Evolutionary conservation across 2,888 invertebrate genomes (phyloP), one percentile per base, ranked within the genome.

Genomic region (Leptura quadrifasciata): DNA sequence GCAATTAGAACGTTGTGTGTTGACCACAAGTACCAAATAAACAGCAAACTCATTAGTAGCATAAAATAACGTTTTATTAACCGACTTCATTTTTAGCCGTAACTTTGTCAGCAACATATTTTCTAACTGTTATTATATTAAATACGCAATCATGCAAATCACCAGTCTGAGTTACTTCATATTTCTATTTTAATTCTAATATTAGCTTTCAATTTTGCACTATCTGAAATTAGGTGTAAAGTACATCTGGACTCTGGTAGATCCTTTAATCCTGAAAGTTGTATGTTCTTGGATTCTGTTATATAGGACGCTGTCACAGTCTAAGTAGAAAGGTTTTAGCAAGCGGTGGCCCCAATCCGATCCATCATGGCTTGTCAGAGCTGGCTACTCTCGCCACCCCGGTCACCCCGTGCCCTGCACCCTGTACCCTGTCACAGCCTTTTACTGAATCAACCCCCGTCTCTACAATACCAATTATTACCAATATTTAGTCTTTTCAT

Each of bases 301-400:
- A 76, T 79, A 78, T 78, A 71, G 77, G 76, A 82, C 81, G 83
- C 83, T 85, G 85, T 88, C 88, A 87, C 88, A 88, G 84, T 88
- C 87, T 88, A 87, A 88, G 86, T 84, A 83, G 84, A 85, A 85
- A 86, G 87, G 87, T 87, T 88, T 88, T 88, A 87, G 87, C 86
- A 86, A 87, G 85, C 88, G 85, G 85, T 86, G 87, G 87, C 89
- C 87, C 86, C 86, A 84, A 87, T 89, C 88, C 91, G 91, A 88
- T 91, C 92, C 90, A 89, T 87, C 89, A 89, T 87, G 84, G 85
- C 85, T 86, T 87, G 84, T 89, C 91, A 89, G 90, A 90, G 90
- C 91, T 91, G 89, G 88, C 87, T 85, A 86, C 85, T 85, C 86
- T 88, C 88, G 89, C 76, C 86, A 85, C 85, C 85, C 85, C 88